A percentile compares a stretch with the other conserved stretches of the same genome.
These are phyloP conservation scores for Petrocephalus zakoni DNA, from an alignment of 2,113 vertebrate genomes.

Conservation along the genomic window DNA sequence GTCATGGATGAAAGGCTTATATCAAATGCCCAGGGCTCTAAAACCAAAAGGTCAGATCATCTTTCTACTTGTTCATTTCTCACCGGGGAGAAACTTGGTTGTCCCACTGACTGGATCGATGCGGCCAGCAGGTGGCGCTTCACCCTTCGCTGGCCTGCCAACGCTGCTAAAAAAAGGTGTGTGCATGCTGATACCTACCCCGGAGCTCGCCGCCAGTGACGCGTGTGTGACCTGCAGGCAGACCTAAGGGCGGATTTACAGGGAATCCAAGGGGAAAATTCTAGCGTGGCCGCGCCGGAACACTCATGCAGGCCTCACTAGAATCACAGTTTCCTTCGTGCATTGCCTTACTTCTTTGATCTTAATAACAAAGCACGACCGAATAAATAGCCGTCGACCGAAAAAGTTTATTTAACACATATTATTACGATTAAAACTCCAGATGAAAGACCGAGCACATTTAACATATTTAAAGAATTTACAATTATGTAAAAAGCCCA, in stretches of 20 bases:
- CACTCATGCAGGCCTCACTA: not conserved
- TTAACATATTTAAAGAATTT: not conserved
- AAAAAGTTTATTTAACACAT: not conserved
- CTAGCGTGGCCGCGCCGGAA: not conserved
- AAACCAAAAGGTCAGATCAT: not conserved
- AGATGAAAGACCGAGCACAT: not conserved
- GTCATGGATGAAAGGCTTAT: not conserved
- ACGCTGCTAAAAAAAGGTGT: not conserved
- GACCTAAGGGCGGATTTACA: not conserved
- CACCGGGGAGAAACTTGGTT: not conserved
- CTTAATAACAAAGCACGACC: not conserved
- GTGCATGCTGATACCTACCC: not conserved
- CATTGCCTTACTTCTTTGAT: no score
- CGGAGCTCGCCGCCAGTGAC: not conserved
- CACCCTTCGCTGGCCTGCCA: not conserved
- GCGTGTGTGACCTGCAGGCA: not conserved
- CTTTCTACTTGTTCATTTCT: not conserved
- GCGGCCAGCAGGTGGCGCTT: not conserved
- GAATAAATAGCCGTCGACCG: not conserved
- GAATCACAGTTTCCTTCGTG: not conserved
- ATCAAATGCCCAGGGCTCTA: not conserved
- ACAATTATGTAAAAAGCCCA: conserved; percentile 9
- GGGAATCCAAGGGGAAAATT: not conserved
- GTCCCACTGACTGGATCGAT: not conserved
- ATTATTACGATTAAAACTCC: not conserved